Base-by-base conservation (phyloP, 2,888 invertebrate genomes). In the Acanthoscelides obtectus region DNA sequence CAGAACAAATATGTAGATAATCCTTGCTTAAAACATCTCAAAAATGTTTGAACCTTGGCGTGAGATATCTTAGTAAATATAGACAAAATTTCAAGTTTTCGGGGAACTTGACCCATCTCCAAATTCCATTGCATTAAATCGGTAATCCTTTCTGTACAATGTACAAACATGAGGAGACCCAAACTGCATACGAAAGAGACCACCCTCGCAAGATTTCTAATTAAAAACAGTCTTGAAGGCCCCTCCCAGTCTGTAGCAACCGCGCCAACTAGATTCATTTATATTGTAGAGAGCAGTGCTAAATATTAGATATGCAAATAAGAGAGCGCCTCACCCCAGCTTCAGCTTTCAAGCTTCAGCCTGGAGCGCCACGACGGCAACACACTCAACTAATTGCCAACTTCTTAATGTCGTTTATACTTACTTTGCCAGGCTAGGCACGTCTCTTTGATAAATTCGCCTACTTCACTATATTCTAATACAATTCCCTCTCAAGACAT, bases 371-470 rank as follows among this genome's bases (percentile, higher is more conserved):
- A 80, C 81, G 79, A 79, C 83, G 83, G 82, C 83, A 81, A 81
- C 83, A 83, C 83, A 83, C 82, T 83, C 83, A 83, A 83, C 85
- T 85, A 85, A 85, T 85, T 85, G 85, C 84, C 85, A 85, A 85
- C 85, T 85, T 85, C 85, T 85, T 85, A 85, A 85, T 84, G 84
- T 85, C 85, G 85, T 86, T 86, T 86, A 85, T 84, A 85, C 85
- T 85, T 86, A 85, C 85, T 85, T 84, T 85, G 81, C 84, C 82
- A 85, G 80, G 83, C 84, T 81, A 83, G 81, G 84, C 85, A 85
- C 85, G 85, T 84, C 84, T 84, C 85, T 85, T 85, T 85, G 85
- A 85, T 84, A 85, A 82, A 83, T 84, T 83, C 81, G 20, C 66
- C 66, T 66, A 83, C 83, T 84, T 82, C 81, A 81, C 80, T 82